Evolutionary conservation across 2,888 invertebrate species (phyloP).

Genomic region (Cephus pygmeus): DNA sequence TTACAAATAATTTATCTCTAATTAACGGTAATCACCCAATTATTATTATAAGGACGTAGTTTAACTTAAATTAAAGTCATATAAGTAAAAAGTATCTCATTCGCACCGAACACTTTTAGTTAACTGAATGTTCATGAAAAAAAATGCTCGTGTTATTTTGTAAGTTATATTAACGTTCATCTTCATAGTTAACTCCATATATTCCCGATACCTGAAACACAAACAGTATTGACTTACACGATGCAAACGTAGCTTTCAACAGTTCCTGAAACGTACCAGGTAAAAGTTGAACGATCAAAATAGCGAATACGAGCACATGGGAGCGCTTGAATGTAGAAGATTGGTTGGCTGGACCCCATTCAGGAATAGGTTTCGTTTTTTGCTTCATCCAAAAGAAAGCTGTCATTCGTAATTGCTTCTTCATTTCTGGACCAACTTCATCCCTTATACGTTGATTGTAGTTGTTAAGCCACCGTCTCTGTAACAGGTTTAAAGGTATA

Average conservation of each 20-base stretch:
- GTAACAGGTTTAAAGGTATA: slow-evolving; percentile 33
- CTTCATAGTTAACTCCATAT: not conserved
- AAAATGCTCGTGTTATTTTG: not conserved
- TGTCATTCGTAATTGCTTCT: slow-evolving; percentile 75
- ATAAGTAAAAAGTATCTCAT: not conserved
- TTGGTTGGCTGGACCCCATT: slow-evolving; percentile 60
- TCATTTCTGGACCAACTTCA: slow-evolving; percentile 80
- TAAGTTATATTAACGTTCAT: not conserved
- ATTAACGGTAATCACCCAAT: not conserved
- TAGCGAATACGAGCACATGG: slow-evolving; percentile 19
- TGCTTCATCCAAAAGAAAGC: slow-evolving; percentile 88
- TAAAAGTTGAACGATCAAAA: slow-evolving; percentile 27
- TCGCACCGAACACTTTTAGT: not conserved
- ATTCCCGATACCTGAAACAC: slow-evolving; percentile 4
- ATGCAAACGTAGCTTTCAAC: not conserved
- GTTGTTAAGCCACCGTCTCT: slow-evolving; percentile 83
- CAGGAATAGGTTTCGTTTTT: slow-evolving; percentile 79
- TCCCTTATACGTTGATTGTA: slow-evolving; percentile 81
- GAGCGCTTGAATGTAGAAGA: slow-evolving; percentile 19
- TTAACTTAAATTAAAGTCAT: not conserved
- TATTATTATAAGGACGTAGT: not conserved
- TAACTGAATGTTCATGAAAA: not conserved
- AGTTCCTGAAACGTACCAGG: slow-evolving; percentile 13
- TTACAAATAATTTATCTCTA: not conserved
- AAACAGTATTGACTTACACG: not conserved